These are phyloP conservation scores for Cyanistes caeruleus DNA, from an alignment of 2,113 vertebrate genomes.

Conservation along the genomic window DNA sequence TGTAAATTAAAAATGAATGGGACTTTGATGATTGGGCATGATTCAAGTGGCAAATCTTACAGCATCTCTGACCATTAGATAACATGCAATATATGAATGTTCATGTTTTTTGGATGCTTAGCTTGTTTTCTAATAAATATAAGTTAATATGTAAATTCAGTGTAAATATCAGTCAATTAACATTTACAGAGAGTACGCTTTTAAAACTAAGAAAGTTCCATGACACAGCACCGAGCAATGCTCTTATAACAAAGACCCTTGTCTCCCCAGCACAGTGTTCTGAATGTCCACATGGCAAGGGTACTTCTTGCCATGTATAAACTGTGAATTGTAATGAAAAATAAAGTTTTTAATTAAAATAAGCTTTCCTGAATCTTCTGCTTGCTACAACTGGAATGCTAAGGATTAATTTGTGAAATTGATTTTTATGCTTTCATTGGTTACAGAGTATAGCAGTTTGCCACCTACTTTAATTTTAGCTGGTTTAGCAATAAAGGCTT, in stretches of 20 bases:
- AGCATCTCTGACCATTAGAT: conserved; percentile 64
- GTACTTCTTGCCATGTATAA: conserved; percentile 69
- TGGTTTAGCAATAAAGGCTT: conserved; percentile 51
- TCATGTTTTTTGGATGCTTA: conserved; percentile 74
- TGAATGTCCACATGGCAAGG: conserved; percentile 73
- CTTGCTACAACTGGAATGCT: conserved; percentile 64
- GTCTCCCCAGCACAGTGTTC: conserved; percentile 75
- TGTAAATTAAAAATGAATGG: conserved; percentile 52
- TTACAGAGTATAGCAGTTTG: neutral
- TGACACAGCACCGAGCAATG: conserved; percentile 70
- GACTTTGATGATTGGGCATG: conserved; percentile 68
- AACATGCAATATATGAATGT: conserved; percentile 73
- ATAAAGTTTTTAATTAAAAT: conserved; percentile 84
- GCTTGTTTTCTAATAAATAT: conserved; percentile 79
- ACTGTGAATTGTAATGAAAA: conserved; percentile 83
- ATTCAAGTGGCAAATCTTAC: conserved; percentile 67
- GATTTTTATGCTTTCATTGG: neutral
- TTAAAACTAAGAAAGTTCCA: conserved; percentile 73
- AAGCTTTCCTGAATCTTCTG: conserved; percentile 68
- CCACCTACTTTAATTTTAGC: conserved; percentile 24
- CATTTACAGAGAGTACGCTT: conserved; percentile 76
- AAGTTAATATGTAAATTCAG: conserved; percentile 73
- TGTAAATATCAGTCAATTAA: conserved; percentile 79
- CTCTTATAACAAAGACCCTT: conserved; percentile 73
- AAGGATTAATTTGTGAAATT: conserved; percentile 32